A percentile compares a stretch with the other conserved stretches of the same genome.
These are phyloP conservation scores for Athalia rosae DNA, from an alignment of 2,888 invertebrate genomes.

Conservation along the genomic window DNA sequence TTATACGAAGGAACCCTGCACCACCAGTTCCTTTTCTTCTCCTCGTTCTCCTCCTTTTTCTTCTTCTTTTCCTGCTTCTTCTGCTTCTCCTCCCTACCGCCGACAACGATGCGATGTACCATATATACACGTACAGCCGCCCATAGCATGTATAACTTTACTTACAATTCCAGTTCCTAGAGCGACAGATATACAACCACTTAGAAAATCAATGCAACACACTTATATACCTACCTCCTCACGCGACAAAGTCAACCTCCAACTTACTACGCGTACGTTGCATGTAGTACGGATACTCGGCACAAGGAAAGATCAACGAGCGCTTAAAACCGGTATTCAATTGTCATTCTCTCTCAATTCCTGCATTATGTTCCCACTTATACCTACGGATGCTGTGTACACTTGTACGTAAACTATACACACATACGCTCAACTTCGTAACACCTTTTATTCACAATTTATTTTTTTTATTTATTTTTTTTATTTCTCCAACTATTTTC, in stretches of 20 bases:
- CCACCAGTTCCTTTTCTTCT: neutral
- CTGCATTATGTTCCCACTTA: neutral
- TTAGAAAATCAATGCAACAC: slow-evolving; percentile 44
- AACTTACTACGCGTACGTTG: neutral
- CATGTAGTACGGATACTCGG: neutral
- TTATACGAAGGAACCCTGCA: slow-evolving; percentile 5
- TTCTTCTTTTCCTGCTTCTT: neutral
- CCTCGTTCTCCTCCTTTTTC: neutral
- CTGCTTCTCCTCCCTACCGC: neutral
- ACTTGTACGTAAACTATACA: too few species aligned
- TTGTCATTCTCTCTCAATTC: slow-evolving; percentile 32
- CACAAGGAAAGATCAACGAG: slow-evolving; percentile 28
- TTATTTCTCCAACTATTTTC: too few species aligned
- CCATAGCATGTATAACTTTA: neutral
- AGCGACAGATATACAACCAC: slow-evolving; percentile 25
- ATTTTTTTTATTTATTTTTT: too few species aligned
- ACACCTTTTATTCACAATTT: too few species aligned
- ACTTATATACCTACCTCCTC: slow-evolving; percentile 5
- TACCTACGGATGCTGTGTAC: neutral
- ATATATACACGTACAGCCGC: neutral
- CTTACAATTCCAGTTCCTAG: slow-evolving; percentile 32
- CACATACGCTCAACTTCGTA: too few species aligned
- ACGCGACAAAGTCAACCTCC: neutral
- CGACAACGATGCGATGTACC: too few species aligned
- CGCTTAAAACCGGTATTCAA: slow-evolving; percentile 42